Base-by-base conservation (phyloP, 2,888 invertebrate species). In the Uropetala carovei region DNA sequence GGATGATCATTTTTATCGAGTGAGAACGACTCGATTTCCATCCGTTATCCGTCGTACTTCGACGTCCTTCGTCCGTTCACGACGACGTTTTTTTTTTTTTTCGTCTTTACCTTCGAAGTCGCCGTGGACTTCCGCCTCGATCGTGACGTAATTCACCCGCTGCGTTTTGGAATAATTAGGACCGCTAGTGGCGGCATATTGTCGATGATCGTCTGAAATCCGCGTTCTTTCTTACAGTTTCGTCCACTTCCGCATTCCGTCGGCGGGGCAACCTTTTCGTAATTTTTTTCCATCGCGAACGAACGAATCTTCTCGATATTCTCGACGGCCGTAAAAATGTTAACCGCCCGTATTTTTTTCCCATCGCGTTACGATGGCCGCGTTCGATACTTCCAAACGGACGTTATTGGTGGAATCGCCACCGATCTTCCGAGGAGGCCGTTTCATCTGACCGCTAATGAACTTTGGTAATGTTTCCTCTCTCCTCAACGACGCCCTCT, bases 371-470 rank as follows among this genome's bases (percentile, higher is more conserved):
- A 18, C 68, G 7, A 22, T 18, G 68, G n/a, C 22, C 68, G n/a
- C 68, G 22, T 68, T 27, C 22, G 13, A 75, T 27, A 75, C 75
- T 75, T 75, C 75, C 75, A 75, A 75, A 13, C 22, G 75, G 27
- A 75, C 75, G 22, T 75, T 75, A 75, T 75, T 75, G 27, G 75
- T 27, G 75, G 22, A 27, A 75, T 75, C 75, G 75, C 75, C 13
- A 9, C 75, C 75, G 7, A 75, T 75, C 75, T 75, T 75, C 75
- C 75, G 75, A 10, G 75, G 22, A 68, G 64, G 64, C 64, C 30
- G 59, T 86, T 68, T 89, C 89, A 89, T 89, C 89, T 68, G 89
- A 30, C 89, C 68, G 89, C 89, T 89, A 89, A 89, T 68, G 64
- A 89, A 89, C 89, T 89, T 68, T 43, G 11, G 89, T 43, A 59